Evolutionary conservation across 2,888 invertebrate genomes (phyloP), one percentile per base, ranked within the genome.

Genomic region (Selenia dentaria): DNA sequence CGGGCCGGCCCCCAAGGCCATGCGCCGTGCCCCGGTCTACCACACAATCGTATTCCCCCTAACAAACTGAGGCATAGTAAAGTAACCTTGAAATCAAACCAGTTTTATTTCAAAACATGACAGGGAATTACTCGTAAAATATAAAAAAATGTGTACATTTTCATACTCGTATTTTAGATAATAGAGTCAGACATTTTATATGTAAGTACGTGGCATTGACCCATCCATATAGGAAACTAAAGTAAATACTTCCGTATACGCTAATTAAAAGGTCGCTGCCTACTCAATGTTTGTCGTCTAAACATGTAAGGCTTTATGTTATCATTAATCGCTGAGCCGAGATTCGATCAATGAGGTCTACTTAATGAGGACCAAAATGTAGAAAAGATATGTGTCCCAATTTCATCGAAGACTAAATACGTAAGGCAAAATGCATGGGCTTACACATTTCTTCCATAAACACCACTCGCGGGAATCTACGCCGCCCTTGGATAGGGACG

Each of bases 361-460:
- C 32, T 18, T 47, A 38, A 46, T 25, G 40, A 46, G 40, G 52
- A 45, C 51, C 37, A 26, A 62, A 56, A 53, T 51, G 54, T 43
- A 57, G 38, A 31, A 43, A 38, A 13, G 16, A 40, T 6, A 31
- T 36, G 6, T 27, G n/a, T n/a, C n/a, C n/a, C n/a, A n/a, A n/a
- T n/a, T n/a, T n/a, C n/a, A n/a, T 16, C 4, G 14, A 26, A 42
- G 29, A n/a, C 31, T 29, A 6, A 32, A 39, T 14, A 40, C 43
- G 11, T 47, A 34, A 37, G 1, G 3, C 28, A 83, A 75, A 65
- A 92, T 92, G 92, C 89, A 92, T 63, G 86, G 91, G 3, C 59
- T 92, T 27, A 72, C 89, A 33, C 81, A 91, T 66, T 87, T 86
- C 51, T 59, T 88, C 11, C 79, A 79, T 49, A 87, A 84, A 62